Conservation (phyloP, 2,888 invertebrate genomes). For the Athalia rosae region DNA sequence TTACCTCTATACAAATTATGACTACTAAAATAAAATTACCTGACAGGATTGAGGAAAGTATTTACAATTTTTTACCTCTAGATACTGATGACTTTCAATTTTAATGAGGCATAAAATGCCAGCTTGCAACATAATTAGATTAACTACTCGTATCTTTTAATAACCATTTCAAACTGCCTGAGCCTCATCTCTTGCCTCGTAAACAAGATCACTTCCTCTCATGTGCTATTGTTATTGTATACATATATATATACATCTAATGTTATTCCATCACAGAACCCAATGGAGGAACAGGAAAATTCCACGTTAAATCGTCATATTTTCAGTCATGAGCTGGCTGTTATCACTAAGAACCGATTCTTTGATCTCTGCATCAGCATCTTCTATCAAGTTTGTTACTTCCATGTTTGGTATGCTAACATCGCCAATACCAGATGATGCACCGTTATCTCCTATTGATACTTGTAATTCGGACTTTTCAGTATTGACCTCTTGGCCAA, state of each 20-base stretch:
- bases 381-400: no score
- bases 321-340: no score
- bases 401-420: no score
- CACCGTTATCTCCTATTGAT: neutral
- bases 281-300: no score
- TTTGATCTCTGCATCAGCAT: no score
- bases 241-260: no score
- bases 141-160: constrained; percentile 10
- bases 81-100: neutral
- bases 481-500: neutral
- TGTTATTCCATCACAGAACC: no score
- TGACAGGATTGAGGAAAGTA: neutral
- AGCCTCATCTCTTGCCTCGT: neutral
- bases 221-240: no score
- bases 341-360: no score
- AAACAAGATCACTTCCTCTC: no score
- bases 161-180: constrained; percentile 3
- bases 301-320: no score
- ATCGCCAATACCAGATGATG: no score
- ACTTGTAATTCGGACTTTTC: neutral
- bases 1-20: neutral
- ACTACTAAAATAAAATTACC: constrained; percentile 6
- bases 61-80: neutral
- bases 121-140: constrained; percentile 13
- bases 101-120: neutral